Conservation (phyloP, 1,140 invertebrate genomes). For the Leptinotarsa lineolata region DNA sequence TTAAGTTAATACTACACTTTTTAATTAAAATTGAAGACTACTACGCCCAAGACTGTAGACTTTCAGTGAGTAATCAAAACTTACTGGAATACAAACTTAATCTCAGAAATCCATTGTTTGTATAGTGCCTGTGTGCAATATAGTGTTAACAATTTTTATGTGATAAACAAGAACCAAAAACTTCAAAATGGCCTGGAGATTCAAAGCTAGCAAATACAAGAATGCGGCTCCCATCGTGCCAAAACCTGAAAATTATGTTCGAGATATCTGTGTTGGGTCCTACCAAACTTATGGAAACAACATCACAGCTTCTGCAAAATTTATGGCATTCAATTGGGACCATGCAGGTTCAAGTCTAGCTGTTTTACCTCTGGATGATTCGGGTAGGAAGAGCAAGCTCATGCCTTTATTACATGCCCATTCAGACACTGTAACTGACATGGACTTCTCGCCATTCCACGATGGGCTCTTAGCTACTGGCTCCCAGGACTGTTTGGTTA, state of each 20-base stretch:
- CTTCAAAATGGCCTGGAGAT: constrained; percentile 82
- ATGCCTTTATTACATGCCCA: constrained; percentile 84
- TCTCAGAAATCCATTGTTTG: neutral
- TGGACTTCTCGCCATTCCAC: constrained; percentile 94
- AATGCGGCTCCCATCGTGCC: constrained; percentile 93
- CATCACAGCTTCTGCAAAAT: constrained; percentile 87
- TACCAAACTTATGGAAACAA: constrained; percentile 93
- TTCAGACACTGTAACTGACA: constrained; percentile 89
- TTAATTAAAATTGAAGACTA: neutral
- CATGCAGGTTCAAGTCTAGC: constrained; percentile 84
- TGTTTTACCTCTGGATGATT: constrained; percentile 78
- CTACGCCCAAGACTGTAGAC: neutral
- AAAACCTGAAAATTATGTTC: constrained; percentile 87
- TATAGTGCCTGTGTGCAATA: neutral
- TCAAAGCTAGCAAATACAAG: constrained; percentile 96
- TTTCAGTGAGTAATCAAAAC: constrained; percentile 3
- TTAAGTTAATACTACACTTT: neutral
- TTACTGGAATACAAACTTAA: neutral
- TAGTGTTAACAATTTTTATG: neutral
- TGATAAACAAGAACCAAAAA: constrained; percentile 16
- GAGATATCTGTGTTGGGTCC: constrained; percentile 86
- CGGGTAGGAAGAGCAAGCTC: constrained; percentile 81
- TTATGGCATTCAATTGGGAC: constrained; percentile 93
- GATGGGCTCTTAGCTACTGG: constrained; percentile 88
- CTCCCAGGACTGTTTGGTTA: constrained; percentile 88